Evolutionary conservation across 2,113 vertebrate genomes (phyloP).

Genomic region (Eonycteris spelaea): DNA sequence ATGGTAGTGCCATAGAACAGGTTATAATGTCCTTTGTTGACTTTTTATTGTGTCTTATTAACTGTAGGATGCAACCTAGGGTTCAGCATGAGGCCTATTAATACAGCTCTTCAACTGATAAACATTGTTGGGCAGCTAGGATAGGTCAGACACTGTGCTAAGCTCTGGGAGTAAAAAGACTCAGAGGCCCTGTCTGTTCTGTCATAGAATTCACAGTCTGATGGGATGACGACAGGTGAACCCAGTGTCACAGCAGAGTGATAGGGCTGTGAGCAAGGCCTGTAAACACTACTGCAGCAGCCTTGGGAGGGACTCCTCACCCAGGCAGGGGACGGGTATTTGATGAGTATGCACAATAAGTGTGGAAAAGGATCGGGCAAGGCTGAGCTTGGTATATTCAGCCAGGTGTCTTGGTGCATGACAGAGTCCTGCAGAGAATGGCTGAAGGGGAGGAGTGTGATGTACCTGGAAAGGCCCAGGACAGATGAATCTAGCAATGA

Average conservation of each 20-base stretch:
- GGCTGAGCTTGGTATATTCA: neutral
- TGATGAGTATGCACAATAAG: neutral
- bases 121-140: neutral
- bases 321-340: neutral
- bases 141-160: neutral
- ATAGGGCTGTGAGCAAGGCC: neutral
- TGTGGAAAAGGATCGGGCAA: neutral
- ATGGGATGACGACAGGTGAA: neutral
- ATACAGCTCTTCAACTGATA: neutral
- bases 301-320: neutral
- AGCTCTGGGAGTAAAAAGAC: neutral
- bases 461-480: neutral
- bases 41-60: neutral
- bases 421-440: neutral
- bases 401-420: neutral
- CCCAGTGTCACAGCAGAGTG: neutral
- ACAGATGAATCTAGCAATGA: neutral
- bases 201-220: neutral
- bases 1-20: neutral
- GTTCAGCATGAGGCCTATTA: neutral
- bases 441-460: neutral
- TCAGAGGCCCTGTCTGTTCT: neutral
- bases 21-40: neutral
- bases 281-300: neutral
- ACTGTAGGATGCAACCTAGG: neutral